Evolutionary conservation across 1,140 invertebrate species (phyloP), one percentile per base, ranked within the genome.

Genomic region (Idris sp.): DNA sequence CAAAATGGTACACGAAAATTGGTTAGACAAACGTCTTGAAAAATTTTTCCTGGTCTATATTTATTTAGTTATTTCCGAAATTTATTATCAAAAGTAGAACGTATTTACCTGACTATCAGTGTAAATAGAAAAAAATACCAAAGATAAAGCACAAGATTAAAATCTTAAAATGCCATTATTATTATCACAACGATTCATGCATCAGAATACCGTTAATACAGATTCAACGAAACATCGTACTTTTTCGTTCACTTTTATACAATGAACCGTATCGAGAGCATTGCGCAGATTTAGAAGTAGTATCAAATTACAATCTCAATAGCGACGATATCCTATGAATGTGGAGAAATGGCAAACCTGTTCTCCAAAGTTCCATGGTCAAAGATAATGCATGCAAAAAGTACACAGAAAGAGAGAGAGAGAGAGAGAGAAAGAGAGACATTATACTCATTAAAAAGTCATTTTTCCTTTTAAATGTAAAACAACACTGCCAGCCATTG

Each of bases 121-220:
- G 19, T 22, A 22, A 22, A 6, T 22, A 22, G 6, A 22, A 22
- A 22, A 22, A 2, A 22, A 22, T 22, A n/a, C n/a, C n/a, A n/a
- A n/a, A n/a, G n/a, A n/a, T 22, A 22, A 22, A 2, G 2, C 2
- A 22, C 6, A 6, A 22, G 6, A 6, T 22, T 22, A 22, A 22
- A 22, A 22, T 31, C n/a, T 7, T 16, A 15, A 49, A 14, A 19
- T 4, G 54, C 46, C 36, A 69, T 75, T 71, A 65, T 51, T 64
- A 76, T 64, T 49, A 46, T 53, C 28, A 40, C 14, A 25, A 6
- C 67, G 67, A 65, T 49, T 76, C 64, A 59, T 59, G 38, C 44
- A 38, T n/a, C n/a, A 14, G 36, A 40, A 35, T 76, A 43, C 74
- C 74, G 74, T 76, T 76, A 76, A 67, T 59, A 46, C 33, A n/a